These are phyloP conservation scores for Aurelia aurita DNA, from an alignment of 30 jellyfish, hydroid and myxozoan genomes.

Conservation along the genomic window DNA sequence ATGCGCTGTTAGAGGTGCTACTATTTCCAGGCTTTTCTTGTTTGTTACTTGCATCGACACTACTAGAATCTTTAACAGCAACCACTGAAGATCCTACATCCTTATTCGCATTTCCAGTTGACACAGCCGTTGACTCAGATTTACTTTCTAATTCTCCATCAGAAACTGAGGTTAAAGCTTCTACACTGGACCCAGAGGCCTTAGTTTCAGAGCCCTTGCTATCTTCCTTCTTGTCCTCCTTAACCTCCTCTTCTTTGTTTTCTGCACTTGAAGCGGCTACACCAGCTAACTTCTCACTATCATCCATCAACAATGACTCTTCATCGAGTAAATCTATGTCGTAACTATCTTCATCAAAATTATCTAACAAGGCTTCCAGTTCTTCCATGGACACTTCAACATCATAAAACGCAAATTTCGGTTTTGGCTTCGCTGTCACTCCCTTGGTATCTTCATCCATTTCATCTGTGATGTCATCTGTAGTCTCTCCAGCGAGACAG, in stretches of 20 bases:
- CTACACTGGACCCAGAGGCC: too few relatives aligned
- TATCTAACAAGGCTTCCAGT: slow-evolving; percentile 27
- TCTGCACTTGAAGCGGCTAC: not conserved
- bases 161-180: too few relatives aligned
- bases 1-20: too few relatives aligned
- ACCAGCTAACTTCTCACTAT: not conserved
- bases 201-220: not conserved
- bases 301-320: slow-evolving; percentile 36
- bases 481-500: too few relatives aligned
- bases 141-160: too few relatives aligned
- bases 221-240: not conserved
- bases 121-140: too few relatives aligned
- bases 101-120: too few relatives aligned
- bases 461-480: not conserved
- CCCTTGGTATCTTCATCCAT: not conserved
- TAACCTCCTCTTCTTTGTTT: not conserved
- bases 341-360: slow-evolving; percentile 15
- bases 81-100: too few relatives aligned
- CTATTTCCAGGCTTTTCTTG: too few relatives aligned
- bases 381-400: slow-evolving; percentile 1
- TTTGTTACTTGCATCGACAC: too few relatives aligned
- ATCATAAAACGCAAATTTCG: not conserved
- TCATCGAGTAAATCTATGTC: slow-evolving; percentile 9
- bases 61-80: too few relatives aligned
- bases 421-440: not conserved